Base-by-base conservation (phyloP, 1,140 invertebrate genomes). In the Euglossa dilemma region DNA sequence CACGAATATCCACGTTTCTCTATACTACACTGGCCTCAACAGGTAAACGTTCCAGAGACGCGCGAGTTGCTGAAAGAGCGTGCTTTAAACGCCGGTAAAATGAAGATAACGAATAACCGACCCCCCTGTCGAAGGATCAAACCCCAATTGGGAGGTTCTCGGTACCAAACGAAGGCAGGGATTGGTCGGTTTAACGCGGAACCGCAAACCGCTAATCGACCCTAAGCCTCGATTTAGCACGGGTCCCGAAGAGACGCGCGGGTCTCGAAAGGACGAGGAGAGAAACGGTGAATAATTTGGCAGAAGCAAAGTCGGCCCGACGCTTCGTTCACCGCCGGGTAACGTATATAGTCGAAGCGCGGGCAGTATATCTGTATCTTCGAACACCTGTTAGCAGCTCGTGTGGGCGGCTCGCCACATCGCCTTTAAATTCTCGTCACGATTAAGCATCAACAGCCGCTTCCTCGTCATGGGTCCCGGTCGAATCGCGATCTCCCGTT, bases 321-420 rank as follows among this genome's bases (percentile, higher is more conserved):
- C 36, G 28, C 12, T 52, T 61, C n/a, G 45, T 36, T 50, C n/a
- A 7, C 43, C 16, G 36, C 1, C 4, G 47, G 57, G 63, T 6
- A 20, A 66, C 25, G 61, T 57, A 25, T 47, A 69, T 67, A 75
- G 73, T 25, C 61, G 28, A 36, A 79, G 57, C 52, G 63, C 56
- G 12, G 50, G 54, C 85, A 59, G 86, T 93, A 93, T 93, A 93
- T 87, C 91, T 93, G 92, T 94, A 94, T 93, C 86, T 91, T 73
- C 87, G 87, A 90, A 93, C 93, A 94, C 93, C 93, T 94, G 93
- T 94, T 94, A 94, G 90, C 92, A 87, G 85, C 78, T 89, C 75
- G 88, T 87, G 87, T 87, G 86, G 73, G 70, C 66, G 73, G 76
- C 64, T 84, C 61, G 83, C 67, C 59, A 87, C 86, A 89, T 91